Base-by-base conservation (phyloP, 2,113 vertebrate genomes). In the Microcebus lehilahytsara region DNA sequence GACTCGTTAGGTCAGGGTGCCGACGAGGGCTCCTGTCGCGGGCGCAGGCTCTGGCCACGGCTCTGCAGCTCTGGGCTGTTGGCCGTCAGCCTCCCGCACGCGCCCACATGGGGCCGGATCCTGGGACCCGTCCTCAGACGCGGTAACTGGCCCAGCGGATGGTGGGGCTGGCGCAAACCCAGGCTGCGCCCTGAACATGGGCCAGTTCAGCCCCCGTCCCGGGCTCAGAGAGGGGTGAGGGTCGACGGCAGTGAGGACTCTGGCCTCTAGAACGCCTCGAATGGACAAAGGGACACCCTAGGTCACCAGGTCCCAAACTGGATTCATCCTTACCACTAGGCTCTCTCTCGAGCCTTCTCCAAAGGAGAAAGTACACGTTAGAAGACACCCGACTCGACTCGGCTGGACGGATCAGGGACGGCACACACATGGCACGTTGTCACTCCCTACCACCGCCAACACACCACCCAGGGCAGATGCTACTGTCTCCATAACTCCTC, bases 21-120 rank as follows among this genome's bases (percentile, higher is more conserved):
- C 34, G 23, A n/a, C 2, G 4, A 56, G 37, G 25, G 7, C 7
- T n/a, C 13, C 17, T 16, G 51, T 11, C 8, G 3, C 0, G 0
- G 17, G 22, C 69, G 71, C 62, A 2, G 5, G 3, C 17, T 25
- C 27, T 8, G 46, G 62, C 40, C 22, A 2, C 0, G 9, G 78
- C 23, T 22, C n/a, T 60, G 30, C 4, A 64, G 12, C 17, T 56
- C 53, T 56, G 5, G 17, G 53, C 32, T 32, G 4, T 20, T 58
- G n/a, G 20, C 83, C 19, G 40, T 3, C 13, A 20, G 20, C 22
- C 19, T n/a, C 34, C 6, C 17, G 23, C 25, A 19, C 0, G 1
- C 1, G 46, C 11, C 37, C 5, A 42, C 4, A 17, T 3, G 49
- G 46, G 66, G n/a, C 32, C 14, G n/a, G 2, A 49, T 53, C 51